Conservation (phyloP, 2,888 invertebrate species). For the Pristionchus mayeri region DNA sequence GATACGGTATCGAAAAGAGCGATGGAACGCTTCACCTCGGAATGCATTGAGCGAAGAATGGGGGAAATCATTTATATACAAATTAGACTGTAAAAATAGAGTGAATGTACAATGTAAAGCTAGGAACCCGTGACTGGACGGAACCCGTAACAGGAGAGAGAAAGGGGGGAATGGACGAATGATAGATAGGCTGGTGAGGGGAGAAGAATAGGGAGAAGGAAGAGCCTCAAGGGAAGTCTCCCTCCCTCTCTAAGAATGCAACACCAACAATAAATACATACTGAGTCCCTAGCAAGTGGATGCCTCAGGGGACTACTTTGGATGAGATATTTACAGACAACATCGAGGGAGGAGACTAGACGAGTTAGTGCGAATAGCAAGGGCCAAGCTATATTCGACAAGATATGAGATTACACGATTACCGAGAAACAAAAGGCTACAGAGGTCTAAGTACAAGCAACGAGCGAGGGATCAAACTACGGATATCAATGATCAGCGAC, state of each 20-base stretch:
- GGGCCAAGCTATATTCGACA: too few relatives aligned
- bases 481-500: neutral
- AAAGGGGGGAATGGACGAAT: neutral
- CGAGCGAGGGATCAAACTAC: neutral
- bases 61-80: too few relatives aligned
- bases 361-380: neutral
- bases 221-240: too few relatives aligned
- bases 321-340: neutral
- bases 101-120: too few relatives aligned
- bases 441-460: neutral
- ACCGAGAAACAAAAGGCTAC: neutral
- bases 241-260: neutral
- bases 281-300: neutral
- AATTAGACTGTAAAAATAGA: too few relatives aligned
- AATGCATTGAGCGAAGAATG: too few relatives aligned
- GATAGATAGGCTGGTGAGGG: conserved; percentile 22
- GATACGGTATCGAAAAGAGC: neutral
- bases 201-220: neutral
- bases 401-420: too few relatives aligned
- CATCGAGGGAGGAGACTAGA: neutral
- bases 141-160: neutral
- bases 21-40: neutral
- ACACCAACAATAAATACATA: conserved; percentile 12
- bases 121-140: too few relatives aligned
- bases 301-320: neutral